These are phyloP conservation scores for Acromyrmex echinatior DNA, from an alignment of 1,140 invertebrate genomes.

Conservation along the genomic window DNA sequence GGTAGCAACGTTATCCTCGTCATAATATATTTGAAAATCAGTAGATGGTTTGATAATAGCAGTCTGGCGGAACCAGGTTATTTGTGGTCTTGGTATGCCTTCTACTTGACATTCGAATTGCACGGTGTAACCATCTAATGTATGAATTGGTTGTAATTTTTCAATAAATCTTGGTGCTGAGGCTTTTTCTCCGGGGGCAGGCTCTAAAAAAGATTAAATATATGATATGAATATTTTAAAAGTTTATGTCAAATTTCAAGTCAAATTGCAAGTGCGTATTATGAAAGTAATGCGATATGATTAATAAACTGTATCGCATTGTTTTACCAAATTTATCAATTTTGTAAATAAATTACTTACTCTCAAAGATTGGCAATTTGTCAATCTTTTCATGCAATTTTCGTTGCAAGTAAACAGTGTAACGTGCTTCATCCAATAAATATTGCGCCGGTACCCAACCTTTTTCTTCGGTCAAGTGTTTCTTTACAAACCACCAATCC, in stretches of 20 bases:
- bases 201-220: conserved; percentile 88
- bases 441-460: conserved; percentile 97
- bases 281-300: neutral
- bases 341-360: conserved; percentile 88
- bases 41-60: conserved; percentile 96
- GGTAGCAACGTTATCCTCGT: conserved; percentile 96
- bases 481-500: conserved; percentile 97
- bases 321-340: conserved; percentile 7
- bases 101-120: conserved; percentile 97
- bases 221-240: conserved; percentile 17
- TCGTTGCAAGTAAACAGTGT: conserved; percentile 94
- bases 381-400: conserved; percentile 97
- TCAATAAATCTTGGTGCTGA: conserved; percentile 94
- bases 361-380: conserved; percentile 96
- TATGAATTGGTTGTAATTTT: conserved; percentile 94
- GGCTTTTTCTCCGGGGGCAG: conserved; percentile 91
- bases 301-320: neutral
- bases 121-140: conserved; percentile 94
- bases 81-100: conserved; percentile 95
- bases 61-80: conserved; percentile 98
- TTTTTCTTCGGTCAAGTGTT: conserved; percentile 95
- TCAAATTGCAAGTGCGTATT: neutral
- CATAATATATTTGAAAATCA: conserved; percentile 97
- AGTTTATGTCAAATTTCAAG: neutral
- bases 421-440: conserved; percentile 93